Percentiles rank a stretch among this genome's conserved stretches.
phyloP scores from a whole-genome alignment of 2,888 invertebrate species.

The Leuctra nigra region DNA sequence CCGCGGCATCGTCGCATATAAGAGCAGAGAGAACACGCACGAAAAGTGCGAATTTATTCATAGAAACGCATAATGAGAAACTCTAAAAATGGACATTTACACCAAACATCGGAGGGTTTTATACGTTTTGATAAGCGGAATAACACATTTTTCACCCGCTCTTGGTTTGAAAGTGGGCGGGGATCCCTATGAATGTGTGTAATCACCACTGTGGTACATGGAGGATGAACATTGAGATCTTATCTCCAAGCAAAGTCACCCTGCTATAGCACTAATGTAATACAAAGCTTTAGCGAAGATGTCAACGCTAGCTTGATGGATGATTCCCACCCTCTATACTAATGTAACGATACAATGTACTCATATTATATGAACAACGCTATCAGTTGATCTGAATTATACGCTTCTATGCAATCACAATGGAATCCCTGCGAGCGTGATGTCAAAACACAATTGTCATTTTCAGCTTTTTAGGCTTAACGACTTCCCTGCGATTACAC shows the following conservation, averaged over 20 bases:
- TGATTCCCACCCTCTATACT: slow-evolving; percentile 1
- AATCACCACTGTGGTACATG: slow-evolving; percentile 12
- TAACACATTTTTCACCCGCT: slow-evolving; percentile 26
- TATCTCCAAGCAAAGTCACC: slow-evolving; percentile 15
- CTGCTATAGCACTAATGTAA: no score
- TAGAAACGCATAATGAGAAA: slow-evolving; percentile 49
- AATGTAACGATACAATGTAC: not conserved
- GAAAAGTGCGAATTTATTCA: slow-evolving; percentile 48
- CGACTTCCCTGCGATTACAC: slow-evolving; percentile 13
- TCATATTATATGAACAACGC: slow-evolving; percentile 4
- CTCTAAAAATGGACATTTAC: slow-evolving; percentile 49
- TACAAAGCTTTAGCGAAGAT: no score
- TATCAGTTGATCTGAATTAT: slow-evolving; percentile 7
- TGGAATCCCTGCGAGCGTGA: not conserved
- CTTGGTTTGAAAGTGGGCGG: not conserved
- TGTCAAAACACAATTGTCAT: slow-evolving; percentile 16
- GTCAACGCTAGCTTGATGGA: slow-evolving; percentile 13
- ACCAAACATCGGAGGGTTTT: slow-evolving; percentile 39
- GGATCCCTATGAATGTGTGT: slow-evolving; percentile 8
- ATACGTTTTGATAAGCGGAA: slow-evolving; percentile 47
- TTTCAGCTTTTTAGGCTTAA: slow-evolving; percentile 17
- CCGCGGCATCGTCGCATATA: not conserved
- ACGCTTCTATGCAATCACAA: slow-evolving; percentile 10
- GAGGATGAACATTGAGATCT: slow-evolving; percentile 22
- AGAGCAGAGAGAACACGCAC: not conserved